phyloP scores from a whole-genome alignment of 2,113 vertebrate species.

The Nothoprocta perdicaria region DNA sequence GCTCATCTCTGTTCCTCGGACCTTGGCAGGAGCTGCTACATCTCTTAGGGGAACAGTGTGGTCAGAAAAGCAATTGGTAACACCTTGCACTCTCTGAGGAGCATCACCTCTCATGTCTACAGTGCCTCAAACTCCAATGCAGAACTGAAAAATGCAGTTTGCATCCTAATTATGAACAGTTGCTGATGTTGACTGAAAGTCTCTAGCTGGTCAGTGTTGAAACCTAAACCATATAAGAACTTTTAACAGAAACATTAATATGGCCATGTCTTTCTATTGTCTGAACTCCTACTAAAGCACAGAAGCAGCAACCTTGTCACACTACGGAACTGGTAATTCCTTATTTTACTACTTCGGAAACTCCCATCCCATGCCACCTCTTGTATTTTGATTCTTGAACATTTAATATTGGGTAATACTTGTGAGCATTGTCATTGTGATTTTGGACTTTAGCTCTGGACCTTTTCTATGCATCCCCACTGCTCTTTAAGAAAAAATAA shows the following conservation, averaged over 20 bases:
- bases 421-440: neutral
- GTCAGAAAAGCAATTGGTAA: neutral
- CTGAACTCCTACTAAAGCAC: neutral
- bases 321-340: neutral
- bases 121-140: neutral
- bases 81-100: neutral
- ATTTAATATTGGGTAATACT: neutral
- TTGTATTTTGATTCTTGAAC: neutral
- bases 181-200: neutral
- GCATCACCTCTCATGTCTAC: neutral
- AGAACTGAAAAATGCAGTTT: neutral
- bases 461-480: neutral
- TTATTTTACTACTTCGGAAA: neutral
- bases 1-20: neutral
- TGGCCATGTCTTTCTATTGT: neutral
- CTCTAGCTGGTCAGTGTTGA: neutral
- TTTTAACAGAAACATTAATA: neutral
- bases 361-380: neutral
- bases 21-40: neutral
- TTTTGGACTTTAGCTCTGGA: neutral
- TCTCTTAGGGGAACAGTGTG: neutral
- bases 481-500: neutral
- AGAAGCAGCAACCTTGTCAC: neutral
- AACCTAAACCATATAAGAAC: neutral
- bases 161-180: neutral